Percentiles rank a stretch among this genome's conserved stretches.
Conservation (phyloP, 2,888 invertebrate species). For the Zele albiditarsus region DNA sequence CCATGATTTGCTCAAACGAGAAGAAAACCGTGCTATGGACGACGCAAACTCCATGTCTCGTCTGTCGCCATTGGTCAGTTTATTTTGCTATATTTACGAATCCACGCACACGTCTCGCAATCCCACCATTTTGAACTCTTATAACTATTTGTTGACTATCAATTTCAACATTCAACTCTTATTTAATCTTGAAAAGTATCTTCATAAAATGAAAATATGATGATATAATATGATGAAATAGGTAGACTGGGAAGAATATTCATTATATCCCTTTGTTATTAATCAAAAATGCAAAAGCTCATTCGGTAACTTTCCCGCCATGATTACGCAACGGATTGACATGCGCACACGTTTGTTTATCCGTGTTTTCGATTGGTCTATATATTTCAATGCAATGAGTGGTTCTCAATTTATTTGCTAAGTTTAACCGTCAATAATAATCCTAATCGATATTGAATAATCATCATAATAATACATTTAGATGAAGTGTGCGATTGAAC, state of each 20-base stretch:
- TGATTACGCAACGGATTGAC: neutral
- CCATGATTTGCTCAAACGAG: constrained; percentile 56
- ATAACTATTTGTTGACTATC: neutral
- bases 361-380: neutral
- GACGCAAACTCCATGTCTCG: constrained; percentile 8
- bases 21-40: neutral
- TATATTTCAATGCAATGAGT: neutral
- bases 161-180: neutral
- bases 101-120: neutral
- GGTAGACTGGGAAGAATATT: neutral
- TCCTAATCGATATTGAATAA: too few species aligned
- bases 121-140: neutral
- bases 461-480: too few species aligned
- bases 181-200: neutral
- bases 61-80: neutral
- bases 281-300: neutral
- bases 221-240: neutral
- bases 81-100: neutral
- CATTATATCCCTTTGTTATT: neutral
- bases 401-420: neutral
- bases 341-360: neutral
- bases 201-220: neutral
- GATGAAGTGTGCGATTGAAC: too few species aligned
- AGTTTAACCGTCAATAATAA: neutral
- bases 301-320: neutral